Evolutionary conservation across 1,140 invertebrate genomes (phyloP).

Genomic region (Trypoxylus dichotomus): DNA sequence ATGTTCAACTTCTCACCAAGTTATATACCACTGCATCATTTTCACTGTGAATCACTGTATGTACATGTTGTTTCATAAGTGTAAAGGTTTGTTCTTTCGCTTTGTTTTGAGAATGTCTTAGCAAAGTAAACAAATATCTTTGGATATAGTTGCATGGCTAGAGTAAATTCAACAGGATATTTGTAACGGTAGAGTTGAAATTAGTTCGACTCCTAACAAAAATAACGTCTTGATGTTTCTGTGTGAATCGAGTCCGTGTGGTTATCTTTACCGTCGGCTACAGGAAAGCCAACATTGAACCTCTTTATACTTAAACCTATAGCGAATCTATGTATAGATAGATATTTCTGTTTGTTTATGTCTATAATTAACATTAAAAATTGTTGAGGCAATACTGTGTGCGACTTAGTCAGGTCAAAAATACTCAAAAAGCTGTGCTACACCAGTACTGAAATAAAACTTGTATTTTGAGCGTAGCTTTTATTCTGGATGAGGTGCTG

Average conservation of each 20-base stretch:
- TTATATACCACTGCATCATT: no score
- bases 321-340: slow-evolving; percentile 51
- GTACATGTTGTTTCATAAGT: no score
- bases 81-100: no score
- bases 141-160: no score
- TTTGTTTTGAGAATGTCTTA: no score
- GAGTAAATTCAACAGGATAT: no score
- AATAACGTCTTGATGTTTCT: no score
- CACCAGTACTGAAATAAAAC: slow-evolving; percentile 55
- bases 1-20: no score
- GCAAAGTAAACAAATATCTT: no score
- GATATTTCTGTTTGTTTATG: slow-evolving; percentile 55
- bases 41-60: no score
- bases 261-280: background rate
- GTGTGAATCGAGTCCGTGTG: background rate
- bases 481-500: slow-evolving; percentile 50
- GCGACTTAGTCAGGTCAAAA: slow-evolving; percentile 53
- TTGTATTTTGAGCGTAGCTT: slow-evolving; percentile 54
- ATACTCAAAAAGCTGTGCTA: slow-evolving; percentile 55
- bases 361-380: slow-evolving; percentile 55
- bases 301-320: slow-evolving; percentile 17
- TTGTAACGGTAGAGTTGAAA: no score
- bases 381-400: slow-evolving; percentile 52
- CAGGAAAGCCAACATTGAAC: slow-evolving; percentile 2
- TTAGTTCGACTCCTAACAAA: no score